Base-by-base conservation (phyloP, 2,113 vertebrate species). In the Siphamia tubifer region DNA sequence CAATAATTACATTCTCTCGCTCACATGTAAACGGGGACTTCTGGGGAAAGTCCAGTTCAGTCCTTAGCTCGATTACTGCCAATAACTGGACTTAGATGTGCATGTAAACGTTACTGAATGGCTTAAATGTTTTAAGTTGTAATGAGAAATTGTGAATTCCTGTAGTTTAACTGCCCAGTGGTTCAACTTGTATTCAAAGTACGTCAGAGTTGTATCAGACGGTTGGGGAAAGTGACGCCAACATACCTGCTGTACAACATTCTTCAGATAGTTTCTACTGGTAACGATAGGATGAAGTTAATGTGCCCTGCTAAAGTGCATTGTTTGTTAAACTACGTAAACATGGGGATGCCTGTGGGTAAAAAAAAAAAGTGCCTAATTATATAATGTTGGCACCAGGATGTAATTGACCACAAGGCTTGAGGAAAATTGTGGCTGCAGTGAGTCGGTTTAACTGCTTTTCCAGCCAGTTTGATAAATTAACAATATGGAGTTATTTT, bases 261-360 rank as follows among this genome's bases (percentile, higher is more conserved):
- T 75, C 15, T 9, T 15, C n/a, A n/a, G n/a, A 7, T 32, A n/a
- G 30, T 44, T 28, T 51, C 24, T 65, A 11, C 9, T 23, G 0
- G 28, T 55, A 13, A 16, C 8, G 28, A 28, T 20, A 16, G 9
- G 28, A 28, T 20, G 13, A 1, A n/a, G n/a, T n/a, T n/a, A n/a
- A n/a, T n/a, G n/a, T n/a, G n/a, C n/a, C n/a, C n/a, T 19, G 45
- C 54, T 85, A 86, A 85, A 86, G 86, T 86, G 82, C 79, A 62
- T 77, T 49, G 36, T 17, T 21, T 68, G 13, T 66, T 23, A 61
- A 78, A 53, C 53, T 43, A 35, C 63, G 49, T 17, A 49, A 40
- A 45, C 24, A 35, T 34, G 24, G 21, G 12, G 54, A 20, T 27
- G 30, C 13, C 6, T 24, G 9, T 20, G 10, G 20, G 2, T 24